A percentile compares a stretch with the other conserved stretches of the same genome.
Evolutionary conservation across 2,797 vertebrate genomes (phyloP).

Genomic region (Linurgus olivaceus): DNA sequence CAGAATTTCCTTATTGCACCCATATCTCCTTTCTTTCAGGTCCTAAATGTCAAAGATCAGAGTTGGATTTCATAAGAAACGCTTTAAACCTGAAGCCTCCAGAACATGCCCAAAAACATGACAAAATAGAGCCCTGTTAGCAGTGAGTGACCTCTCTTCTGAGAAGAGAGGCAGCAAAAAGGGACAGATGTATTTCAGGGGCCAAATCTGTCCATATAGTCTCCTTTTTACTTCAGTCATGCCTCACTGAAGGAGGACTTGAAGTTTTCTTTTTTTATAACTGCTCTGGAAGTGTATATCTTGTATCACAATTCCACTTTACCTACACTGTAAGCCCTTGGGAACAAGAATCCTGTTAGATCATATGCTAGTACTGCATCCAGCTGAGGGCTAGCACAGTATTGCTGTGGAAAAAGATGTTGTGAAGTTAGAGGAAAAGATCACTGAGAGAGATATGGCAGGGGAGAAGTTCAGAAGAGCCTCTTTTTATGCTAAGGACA

Average conservation of each 20-base stretch:
- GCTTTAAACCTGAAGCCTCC: neutral
- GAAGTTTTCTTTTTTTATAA: neutral
- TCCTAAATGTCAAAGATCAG: neutral
- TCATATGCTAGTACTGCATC: neutral
- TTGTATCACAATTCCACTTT: neutral
- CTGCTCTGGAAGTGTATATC: neutral
- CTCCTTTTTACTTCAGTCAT: neutral
- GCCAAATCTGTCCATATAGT: neutral
- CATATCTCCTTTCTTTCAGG: neutral
- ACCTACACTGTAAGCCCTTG: neutral
- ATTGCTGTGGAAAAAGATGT: neutral
- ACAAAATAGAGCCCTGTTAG: neutral
- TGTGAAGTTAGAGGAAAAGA: neutral
- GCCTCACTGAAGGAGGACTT: neutral
- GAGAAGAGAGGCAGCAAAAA: neutral
- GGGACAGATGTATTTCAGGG: neutral
- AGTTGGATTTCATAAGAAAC: neutral
- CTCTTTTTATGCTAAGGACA: neutral
- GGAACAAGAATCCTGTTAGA: neutral
- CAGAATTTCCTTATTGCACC: neutral
- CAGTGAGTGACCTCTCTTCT: neutral
- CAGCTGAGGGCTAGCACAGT: neutral
- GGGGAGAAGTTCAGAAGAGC: neutral
- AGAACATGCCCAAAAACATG: neutral
- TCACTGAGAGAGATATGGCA: neutral